A percentile compares a stretch with the other conserved stretches of the same genome.
These are phyloP conservation scores for Isoperla grammatica DNA, from an alignment of 2,888 invertebrate species.

Conservation along the genomic window DNA sequence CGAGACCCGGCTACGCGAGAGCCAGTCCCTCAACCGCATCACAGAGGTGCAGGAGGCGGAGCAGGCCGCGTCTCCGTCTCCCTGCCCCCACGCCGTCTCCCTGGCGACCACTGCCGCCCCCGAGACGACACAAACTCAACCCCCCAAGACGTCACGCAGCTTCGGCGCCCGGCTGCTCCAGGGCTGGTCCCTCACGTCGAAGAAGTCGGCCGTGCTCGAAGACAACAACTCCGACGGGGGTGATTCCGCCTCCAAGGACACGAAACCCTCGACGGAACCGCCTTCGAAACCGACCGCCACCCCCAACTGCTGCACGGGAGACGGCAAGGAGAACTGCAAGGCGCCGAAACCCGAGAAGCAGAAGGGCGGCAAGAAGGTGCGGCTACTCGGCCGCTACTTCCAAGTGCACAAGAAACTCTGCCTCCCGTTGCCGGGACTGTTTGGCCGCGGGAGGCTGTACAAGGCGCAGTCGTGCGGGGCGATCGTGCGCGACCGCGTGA, in stretches of 20 bases:
- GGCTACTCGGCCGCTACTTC: conserved; percentile 60
- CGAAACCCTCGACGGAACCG: no score
- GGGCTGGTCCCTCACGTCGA: conserved; percentile 41
- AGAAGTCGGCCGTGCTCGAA: neutral
- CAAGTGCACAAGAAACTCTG: conserved; percentile 62
- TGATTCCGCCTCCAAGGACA: no score
- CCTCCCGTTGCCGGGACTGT: conserved; percentile 53
- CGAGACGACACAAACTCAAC: conserved; percentile 34
- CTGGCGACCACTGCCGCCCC: conserved; percentile 21
- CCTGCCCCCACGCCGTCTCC: conserved; percentile 15
- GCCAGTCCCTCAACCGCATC: conserved; percentile 78
- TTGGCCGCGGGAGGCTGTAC: conserved; percentile 52
- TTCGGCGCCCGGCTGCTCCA: conserved; percentile 50
- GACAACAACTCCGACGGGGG: neutral
- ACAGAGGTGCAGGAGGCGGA: conserved; percentile 78
- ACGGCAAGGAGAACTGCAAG: conserved; percentile 31
- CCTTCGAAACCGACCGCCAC: neutral
- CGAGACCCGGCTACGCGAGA: conserved; percentile 66
- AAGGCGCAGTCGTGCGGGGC: conserved; percentile 60
- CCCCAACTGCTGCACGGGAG: conserved; percentile 13
- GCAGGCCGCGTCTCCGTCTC: conserved; percentile 29
- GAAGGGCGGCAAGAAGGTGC: conserved; percentile 47
- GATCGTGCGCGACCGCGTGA: conserved; percentile 50
- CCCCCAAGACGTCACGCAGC: conserved; percentile 42
- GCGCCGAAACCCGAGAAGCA: conserved; percentile 35